Conservation (phyloP, 2,113 vertebrate species). For the Origma solitaria region DNA sequence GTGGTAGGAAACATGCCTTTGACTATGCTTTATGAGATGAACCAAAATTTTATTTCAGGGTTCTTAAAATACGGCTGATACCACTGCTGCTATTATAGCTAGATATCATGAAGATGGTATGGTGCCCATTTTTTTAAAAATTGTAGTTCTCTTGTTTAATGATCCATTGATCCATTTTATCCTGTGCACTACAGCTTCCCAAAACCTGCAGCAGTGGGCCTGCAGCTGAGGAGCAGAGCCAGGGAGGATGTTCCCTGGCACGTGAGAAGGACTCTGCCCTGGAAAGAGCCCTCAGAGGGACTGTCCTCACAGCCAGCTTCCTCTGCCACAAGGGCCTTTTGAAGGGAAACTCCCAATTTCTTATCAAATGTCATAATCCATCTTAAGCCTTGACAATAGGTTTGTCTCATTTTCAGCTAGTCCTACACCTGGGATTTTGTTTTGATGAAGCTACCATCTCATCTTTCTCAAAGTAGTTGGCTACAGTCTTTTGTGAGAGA, state of each 20-base stretch:
- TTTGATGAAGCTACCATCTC: neutral
- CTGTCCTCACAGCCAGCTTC: neutral
- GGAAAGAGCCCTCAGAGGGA: fast-evolving
- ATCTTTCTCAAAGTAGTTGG: neutral
- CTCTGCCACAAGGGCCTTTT: neutral
- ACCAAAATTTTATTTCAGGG: neutral
- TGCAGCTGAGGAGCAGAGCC: neutral
- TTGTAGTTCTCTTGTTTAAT: neutral
- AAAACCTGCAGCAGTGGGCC: neutral
- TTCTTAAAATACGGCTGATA: neutral
- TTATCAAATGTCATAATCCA: neutral
- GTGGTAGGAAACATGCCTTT: neutral
- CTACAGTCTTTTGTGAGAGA: neutral
- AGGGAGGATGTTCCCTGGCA: neutral
- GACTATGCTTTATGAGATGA: neutral
- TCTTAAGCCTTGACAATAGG: neutral
- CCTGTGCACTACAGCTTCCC: neutral
- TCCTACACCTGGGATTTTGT: neutral
- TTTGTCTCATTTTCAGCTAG: neutral
- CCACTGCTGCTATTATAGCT: neutral
- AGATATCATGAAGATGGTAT: neutral
- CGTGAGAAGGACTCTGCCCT: neutral
- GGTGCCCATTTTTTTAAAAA: neutral
- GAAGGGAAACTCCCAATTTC: neutral
- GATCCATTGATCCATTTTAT: neutral